phyloP scores from a whole-genome alignment of 2,113 vertebrate genomes.

The Sterrhoptilus dennistouni region DNA sequence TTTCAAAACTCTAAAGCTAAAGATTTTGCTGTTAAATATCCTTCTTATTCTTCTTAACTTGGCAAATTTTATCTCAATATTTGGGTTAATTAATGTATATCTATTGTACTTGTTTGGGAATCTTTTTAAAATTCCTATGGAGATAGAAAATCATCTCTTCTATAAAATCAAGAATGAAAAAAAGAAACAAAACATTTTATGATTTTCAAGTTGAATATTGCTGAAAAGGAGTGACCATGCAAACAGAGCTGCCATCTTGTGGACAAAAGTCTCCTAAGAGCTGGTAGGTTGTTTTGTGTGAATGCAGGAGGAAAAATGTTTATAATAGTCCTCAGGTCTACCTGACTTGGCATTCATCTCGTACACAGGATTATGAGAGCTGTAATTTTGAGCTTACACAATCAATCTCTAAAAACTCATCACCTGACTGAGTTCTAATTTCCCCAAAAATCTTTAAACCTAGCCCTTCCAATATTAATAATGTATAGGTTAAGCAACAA shows the following conservation, averaged over 20 bases:
- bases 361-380: neutral
- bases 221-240: neutral
- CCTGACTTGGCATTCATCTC: neutral
- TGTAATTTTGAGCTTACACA: neutral
- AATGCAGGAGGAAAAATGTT: neutral
- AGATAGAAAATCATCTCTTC: neutral
- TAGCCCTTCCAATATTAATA: constrained; percentile 36
- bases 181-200: accelerated
- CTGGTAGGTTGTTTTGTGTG: neutral
- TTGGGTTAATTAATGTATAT: neutral
- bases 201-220: neutral
- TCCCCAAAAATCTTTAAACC: neutral
- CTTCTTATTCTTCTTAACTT: neutral
- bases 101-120: neutral
- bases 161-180: neutral
- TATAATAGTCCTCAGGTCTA: neutral
- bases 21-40: neutral
- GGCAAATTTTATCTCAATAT: neutral
- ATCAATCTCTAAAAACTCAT: neutral
- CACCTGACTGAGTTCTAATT: constrained; percentile 3
- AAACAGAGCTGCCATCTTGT: constrained; percentile 69
- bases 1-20: neutral
- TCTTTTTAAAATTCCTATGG: neutral
- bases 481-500: constrained; percentile 18
- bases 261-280: neutral